Evolutionary conservation across 2,113 vertebrate genomes (phyloP), one percentile per base, ranked within the genome.

Genomic region (Sisor rabdophorus): DNA sequence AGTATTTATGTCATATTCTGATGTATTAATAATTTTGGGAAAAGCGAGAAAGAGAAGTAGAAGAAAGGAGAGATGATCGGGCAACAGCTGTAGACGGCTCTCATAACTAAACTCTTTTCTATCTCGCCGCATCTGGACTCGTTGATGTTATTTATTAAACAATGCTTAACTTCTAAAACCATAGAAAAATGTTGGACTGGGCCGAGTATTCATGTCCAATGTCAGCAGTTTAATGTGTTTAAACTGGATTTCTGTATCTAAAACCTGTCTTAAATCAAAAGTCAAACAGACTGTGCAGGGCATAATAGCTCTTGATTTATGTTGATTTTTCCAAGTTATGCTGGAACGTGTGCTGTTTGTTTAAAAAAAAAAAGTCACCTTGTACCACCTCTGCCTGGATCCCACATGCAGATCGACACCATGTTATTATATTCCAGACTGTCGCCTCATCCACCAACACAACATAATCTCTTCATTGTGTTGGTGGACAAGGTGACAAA

Each of bases 311-410:
- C 74, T 47, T 48, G 53, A 58, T 67, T 54, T 48, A 53, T 76
- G 53, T 76, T 76, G 56, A 76, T 56, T 76, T 69, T 76, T 68
- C 75, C 54, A 9, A 50, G 53, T 58, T 47, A 68, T 44, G 8
- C 30, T 26, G n/a, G 22, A 63, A 55, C 22, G 17, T 47, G 22
- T 20, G 17, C 52, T 26, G 53, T 47, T 68, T 69, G 64, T 67
- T 67, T 24, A 50, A 69, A 52, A 24, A 16, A 52, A 32, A 61
- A 11, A 30, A 54, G 69, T 71, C 65, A 75, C 50, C 76, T 75
- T 72, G 76, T 79, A 55, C 65, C 40, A 12, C 69, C 52, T 40
- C 69, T 71, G 52, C 54, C 53, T 36, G 28, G 26, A 71, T 53
- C 20, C 44, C 5, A 19, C 50, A 54, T 32, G 3, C 69, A 71